Base-by-base conservation (phyloP, 2,113 vertebrate genomes). In the Penelope pileata region DNA sequence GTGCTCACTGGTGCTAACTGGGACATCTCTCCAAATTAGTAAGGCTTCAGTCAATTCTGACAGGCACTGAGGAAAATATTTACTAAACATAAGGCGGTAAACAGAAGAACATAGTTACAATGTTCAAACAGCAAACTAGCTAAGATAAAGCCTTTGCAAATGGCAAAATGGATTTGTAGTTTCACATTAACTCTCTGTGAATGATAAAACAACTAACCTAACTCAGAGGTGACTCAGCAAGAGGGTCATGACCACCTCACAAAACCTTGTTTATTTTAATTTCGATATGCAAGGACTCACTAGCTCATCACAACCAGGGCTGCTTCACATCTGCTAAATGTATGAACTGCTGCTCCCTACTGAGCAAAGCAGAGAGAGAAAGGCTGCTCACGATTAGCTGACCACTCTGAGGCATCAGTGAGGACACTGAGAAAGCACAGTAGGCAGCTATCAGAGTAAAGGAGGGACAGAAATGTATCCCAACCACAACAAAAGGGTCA, bases 131-230 rank as follows among this genome's bases (percentile, higher is more conserved):
- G 72, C 27, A 68, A 86, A 5, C 40, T 30, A 88, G 80, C 53
- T 66, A n/a, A 83, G 83, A 43, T 48, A 87, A 86, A 84, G 59
- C 34, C 58, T 91, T 92, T 86, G 81, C n/a, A 91, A 92, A 93
- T 36, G 47, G 43, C 42, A 80, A 81, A 93, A 38, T 16, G 84
- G 58, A 89, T 66, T 43, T 74, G 40, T 32, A 90, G 67, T 16
- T 47, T 79, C 24, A 6, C 89, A 69, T 92, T 95, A 90, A 81
- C 60, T 62, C 78, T 38, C 27, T 21, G 27, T 51, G 66, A 95
- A 91, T 54, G 67, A 77, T 64, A 78, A 89, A 43, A 64, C 11
- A 64, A 76, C 78, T 66, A 83, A 96, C 73, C 51, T 88, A 93
- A 94, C 36, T 36, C 84, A 75, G 36, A 40, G 48, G 67, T 68